Evolutionary conservation across 1,140 invertebrate species (phyloP).

Genomic region (Capitella teleta): DNA sequence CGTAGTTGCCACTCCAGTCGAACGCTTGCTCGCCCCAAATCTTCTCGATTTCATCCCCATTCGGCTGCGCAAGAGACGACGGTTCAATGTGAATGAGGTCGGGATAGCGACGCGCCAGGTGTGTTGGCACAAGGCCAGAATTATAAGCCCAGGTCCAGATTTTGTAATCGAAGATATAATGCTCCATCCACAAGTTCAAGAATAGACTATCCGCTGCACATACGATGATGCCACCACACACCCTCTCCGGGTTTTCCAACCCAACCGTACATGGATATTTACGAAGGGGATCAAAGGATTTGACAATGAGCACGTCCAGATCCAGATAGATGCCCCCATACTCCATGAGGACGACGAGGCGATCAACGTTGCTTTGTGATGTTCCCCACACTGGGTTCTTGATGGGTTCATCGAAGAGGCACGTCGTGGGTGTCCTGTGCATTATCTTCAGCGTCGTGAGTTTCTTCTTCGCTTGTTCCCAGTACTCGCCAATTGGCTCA

Average conservation of each 20-base stretch:
- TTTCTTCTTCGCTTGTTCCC: constrained; percentile 1
- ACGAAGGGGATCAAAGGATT: constrained; percentile 29
- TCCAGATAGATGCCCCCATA: constrained; percentile 11
- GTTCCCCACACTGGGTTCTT: constrained; percentile 9
- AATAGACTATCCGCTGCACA: constrained; percentile 6
- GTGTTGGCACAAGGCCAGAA: constrained; percentile 7
- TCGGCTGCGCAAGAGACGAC: constrained; percentile 3
- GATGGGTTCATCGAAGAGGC: constrained; percentile 3
- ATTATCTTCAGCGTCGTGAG: constrained; percentile 2
- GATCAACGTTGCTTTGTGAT: constrained; percentile 9
- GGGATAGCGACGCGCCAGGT: constrained; percentile 7
- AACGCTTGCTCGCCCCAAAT: constrained; percentile 3
- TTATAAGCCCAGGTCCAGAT: constrained; percentile 10
- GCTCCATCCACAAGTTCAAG: constrained; percentile 10
- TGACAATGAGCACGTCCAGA: constrained; percentile 9
- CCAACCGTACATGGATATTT: constrained; percentile 37
- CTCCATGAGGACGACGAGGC: constrained; percentile 8
- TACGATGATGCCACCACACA: constrained; percentile 9
- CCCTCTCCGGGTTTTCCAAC: background rate
- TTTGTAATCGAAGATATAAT: constrained; percentile 11
- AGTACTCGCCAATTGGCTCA: constrained; percentile 9
- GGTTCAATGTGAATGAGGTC: constrained; percentile 9
- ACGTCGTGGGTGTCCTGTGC: background rate
- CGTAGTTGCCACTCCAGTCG: constrained; percentile 8
- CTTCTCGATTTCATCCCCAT: constrained; percentile 8